Percentiles rank a stretch among this genome's conserved stretches.
phyloP scores from a whole-genome alignment of 2,888 invertebrate species.

The Nymphalis urticae region DNA sequence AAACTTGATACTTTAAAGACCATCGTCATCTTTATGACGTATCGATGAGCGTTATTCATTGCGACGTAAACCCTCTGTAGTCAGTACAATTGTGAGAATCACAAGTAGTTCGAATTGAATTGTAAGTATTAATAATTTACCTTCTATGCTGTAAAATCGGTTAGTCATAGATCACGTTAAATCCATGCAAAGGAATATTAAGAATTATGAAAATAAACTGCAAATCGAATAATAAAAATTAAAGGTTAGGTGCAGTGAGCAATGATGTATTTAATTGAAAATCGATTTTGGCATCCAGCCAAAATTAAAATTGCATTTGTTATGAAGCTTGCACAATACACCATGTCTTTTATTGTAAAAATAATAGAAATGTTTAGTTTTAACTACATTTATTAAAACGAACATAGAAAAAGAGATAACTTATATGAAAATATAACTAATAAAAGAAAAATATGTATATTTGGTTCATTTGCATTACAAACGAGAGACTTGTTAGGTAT shows the following conservation, averaged over 20 bases:
- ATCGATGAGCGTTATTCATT: too few species aligned
- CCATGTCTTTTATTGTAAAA: not conserved
- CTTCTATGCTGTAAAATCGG: not conserved
- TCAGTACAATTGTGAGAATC: too few species aligned
- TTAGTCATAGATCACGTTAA: not conserved
- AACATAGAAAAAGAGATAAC: too few species aligned
- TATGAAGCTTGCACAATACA: not conserved
- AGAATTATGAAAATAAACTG: not conserved
- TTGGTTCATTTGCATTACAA: not conserved
- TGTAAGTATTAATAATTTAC: too few species aligned
- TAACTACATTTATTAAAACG: too few species aligned
- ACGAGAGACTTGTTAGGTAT: too few species aligned
- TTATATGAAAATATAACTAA: too few species aligned
- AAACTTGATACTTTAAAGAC: too few species aligned
- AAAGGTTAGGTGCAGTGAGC: not conserved
- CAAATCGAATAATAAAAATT: too few species aligned
- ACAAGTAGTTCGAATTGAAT: too few species aligned
- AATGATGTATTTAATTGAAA: not conserved
- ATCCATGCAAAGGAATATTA: not conserved
- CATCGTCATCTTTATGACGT: too few species aligned
- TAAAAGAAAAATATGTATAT: not conserved
- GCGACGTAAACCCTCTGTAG: too few species aligned
- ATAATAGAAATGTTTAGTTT: not conserved
- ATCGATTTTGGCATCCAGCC: conserved; percentile 2
- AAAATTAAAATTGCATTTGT: conserved; percentile 1